These are phyloP conservation scores for Auanema freiburgensis DNA, from an alignment of 2,888 invertebrate species.

Conservation along the genomic window DNA sequence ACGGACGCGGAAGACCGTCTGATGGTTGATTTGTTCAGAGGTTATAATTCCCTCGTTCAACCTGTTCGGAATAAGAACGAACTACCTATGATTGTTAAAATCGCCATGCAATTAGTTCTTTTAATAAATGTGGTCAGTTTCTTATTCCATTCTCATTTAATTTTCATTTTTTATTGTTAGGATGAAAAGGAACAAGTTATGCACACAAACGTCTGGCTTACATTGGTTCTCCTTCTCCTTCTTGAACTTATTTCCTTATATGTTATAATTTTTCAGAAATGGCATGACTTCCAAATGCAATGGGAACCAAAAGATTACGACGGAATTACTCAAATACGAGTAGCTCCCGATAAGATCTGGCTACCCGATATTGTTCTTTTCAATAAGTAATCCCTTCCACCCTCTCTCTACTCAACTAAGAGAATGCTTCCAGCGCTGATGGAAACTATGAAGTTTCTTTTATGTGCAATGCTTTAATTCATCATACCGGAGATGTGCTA, in stretches of 20 bases:
- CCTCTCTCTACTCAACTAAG: not conserved
- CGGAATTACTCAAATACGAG: slow-evolving; percentile 64
- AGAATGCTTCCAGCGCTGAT: slow-evolving; percentile 80
- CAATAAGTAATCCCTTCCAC: slow-evolving; percentile 65
- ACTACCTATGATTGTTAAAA: slow-evolving; percentile 59
- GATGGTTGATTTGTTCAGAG: slow-evolving; percentile 67
- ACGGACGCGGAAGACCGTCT: slow-evolving; percentile 66
- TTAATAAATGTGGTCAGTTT: slow-evolving; percentile 68
- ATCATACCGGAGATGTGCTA: slow-evolving; percentile 81
- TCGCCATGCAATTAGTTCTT: slow-evolving; percentile 65
- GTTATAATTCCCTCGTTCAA: slow-evolving; percentile 67
- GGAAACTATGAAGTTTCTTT: slow-evolving; percentile 99
- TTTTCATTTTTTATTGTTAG: slow-evolving; percentile 37
- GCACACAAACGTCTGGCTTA: slow-evolving; percentile 68
- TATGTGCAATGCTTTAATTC: slow-evolving; percentile 96
- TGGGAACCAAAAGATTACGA: slow-evolving; percentile 64
- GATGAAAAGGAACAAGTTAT: slow-evolving; percentile 66
- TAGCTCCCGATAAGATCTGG: slow-evolving; percentile 67
- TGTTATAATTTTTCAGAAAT: slow-evolving; percentile 47
- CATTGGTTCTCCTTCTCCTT: slow-evolving; percentile 64
- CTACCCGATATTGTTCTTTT: slow-evolving; percentile 64
- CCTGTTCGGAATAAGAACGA: slow-evolving; percentile 65
- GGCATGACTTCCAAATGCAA: slow-evolving; percentile 62
- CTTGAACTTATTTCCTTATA: slow-evolving; percentile 5
- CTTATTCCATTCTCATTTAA: not conserved